Evolutionary conservation across 2,797 vertebrate genomes (phyloP).

Genomic region (Spondyliosoma cantharus): DNA sequence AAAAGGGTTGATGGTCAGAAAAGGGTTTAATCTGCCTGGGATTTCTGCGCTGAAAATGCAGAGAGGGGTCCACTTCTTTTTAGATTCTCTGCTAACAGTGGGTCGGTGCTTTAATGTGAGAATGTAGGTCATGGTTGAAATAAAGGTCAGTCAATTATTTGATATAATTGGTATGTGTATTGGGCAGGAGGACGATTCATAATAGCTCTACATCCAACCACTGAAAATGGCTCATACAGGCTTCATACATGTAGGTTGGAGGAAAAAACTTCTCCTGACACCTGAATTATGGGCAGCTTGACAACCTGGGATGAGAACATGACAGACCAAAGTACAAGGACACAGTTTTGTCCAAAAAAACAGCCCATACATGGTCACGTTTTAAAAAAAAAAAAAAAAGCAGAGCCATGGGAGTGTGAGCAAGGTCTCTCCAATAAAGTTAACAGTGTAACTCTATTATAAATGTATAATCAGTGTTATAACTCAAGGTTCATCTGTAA

Average conservation of each 20-base stretch:
- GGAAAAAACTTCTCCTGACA: slow-evolving; percentile 21
- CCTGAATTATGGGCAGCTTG: slow-evolving; percentile 11
- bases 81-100: slow-evolving; percentile 22
- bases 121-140: slow-evolving; percentile 60
- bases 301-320: not conserved
- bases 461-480: not conserved
- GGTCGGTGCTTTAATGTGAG: slow-evolving; percentile 35
- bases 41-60: slow-evolving; percentile 23
- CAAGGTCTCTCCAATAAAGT: not conserved
- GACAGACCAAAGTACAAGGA: not conserved
- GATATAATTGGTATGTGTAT: slow-evolving; percentile 3
- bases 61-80: slow-evolving; percentile 24
- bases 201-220: not conserved
- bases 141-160: slow-evolving; percentile 35
- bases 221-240: no score
- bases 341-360: not conserved
- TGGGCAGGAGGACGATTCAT: slow-evolving; percentile 4
- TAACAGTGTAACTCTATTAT: not conserved
- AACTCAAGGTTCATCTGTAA: not conserved
- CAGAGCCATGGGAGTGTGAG: no score
- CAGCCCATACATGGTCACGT: not conserved
- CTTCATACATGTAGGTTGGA: slow-evolving; percentile 6
- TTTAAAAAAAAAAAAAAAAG: not conserved
- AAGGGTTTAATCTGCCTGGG: slow-evolving; percentile 28
- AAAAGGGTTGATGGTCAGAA: slow-evolving; percentile 19